Evolutionary conservation across 2,797 vertebrate genomes (phyloP).

Genomic region (Gymnopithys bicolor): DNA sequence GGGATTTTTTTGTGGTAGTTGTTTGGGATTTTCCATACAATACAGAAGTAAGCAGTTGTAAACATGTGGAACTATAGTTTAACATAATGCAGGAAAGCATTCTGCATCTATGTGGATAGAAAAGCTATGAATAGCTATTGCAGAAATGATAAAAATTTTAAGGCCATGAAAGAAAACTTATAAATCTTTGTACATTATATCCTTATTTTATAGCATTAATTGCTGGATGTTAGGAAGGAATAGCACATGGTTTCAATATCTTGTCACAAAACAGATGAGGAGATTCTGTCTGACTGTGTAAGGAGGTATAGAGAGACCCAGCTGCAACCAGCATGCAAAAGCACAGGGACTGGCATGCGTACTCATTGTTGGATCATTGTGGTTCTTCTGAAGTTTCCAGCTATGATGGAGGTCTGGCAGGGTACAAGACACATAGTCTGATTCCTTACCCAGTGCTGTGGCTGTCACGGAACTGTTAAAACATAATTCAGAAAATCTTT

Average conservation of each 20-base stretch:
- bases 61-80: neutral
- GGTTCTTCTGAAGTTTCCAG: neutral
- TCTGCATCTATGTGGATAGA: neutral
- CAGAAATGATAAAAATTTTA: neutral
- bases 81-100: neutral
- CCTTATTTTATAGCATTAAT: neutral
- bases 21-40: neutral
- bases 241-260: neutral
- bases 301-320: neutral
- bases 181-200: neutral
- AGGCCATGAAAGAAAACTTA: neutral
- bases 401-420: neutral
- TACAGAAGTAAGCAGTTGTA: neutral
- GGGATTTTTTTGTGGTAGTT: neutral
- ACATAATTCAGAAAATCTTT: neutral
- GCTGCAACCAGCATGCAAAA: neutral
- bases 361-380: neutral
- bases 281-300: neutral
- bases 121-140: neutral
- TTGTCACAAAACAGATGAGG: neutral
- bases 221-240: neutral
- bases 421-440: accelerated
- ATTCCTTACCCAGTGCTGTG: neutral
- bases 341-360: neutral
- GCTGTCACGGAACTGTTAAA: neutral